Evolutionary conservation across 1,140 invertebrate species (phyloP).

Genomic region (Heliothis virescens): DNA sequence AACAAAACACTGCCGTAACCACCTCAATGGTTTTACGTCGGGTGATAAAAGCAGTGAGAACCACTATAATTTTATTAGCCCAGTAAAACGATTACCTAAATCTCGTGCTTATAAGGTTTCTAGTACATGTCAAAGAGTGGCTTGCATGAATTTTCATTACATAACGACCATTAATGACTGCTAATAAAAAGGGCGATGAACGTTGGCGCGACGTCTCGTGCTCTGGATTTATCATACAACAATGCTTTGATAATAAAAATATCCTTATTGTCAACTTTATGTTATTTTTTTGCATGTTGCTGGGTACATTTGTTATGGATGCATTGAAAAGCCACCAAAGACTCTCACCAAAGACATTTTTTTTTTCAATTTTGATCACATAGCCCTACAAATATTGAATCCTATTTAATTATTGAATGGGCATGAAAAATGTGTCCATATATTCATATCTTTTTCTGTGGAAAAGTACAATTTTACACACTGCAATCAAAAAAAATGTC

Average conservation of each 20-base stretch:
- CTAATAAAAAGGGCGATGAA: conserved; percentile 28
- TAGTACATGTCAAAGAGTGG: background rate
- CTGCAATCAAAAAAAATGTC: too few relatives aligned
- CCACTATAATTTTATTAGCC: background rate
- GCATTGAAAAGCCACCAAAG: background rate
- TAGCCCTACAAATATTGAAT: too few relatives aligned
- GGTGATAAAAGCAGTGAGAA: background rate
- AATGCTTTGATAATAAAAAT: background rate
- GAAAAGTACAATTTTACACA: too few relatives aligned
- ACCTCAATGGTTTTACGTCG: background rate
- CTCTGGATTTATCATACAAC: background rate
- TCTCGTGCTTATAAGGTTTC: background rate
- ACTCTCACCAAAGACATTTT: too few relatives aligned
- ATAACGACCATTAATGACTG: conserved; percentile 20
- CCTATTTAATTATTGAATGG: too few relatives aligned
- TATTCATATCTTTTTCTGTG: too few relatives aligned
- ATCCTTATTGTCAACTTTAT: background rate
- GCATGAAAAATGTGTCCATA: too few relatives aligned
- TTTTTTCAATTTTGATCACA: too few relatives aligned
- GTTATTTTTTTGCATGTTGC: background rate
- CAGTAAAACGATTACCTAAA: background rate
- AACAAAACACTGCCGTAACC: background rate
- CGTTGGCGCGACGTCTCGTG: background rate
- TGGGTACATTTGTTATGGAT: background rate
- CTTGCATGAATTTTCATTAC: background rate